Evolutionary conservation across 2,888 invertebrate species (phyloP).

Genomic region (Nasonovia ribisnigri): DNA sequence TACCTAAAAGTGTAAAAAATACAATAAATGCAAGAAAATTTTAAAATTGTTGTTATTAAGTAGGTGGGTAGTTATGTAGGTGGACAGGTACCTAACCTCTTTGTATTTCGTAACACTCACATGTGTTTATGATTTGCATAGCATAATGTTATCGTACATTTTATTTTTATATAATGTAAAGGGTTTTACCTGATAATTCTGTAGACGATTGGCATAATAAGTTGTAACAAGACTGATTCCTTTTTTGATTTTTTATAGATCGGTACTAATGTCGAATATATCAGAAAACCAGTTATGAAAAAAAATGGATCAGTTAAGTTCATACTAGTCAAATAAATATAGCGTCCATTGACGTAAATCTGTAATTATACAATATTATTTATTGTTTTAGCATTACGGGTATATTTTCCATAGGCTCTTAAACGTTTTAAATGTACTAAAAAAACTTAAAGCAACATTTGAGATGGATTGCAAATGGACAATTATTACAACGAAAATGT

Average conservation of each 20-base stretch:
- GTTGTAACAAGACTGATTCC: neutral
- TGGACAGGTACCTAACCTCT: too few relatives aligned
- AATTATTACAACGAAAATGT: too few relatives aligned
- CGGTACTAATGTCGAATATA: neutral
- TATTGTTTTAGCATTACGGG: neutral
- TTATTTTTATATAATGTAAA: neutral
- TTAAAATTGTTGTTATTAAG: too few relatives aligned
- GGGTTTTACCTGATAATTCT: slow-evolving; percentile 1
- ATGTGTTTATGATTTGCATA: neutral
- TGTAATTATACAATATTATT: neutral
- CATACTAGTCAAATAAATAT: neutral
- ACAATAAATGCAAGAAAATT: too few relatives aligned
- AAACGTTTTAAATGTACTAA: neutral
- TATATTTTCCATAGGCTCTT: neutral
- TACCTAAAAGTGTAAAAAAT: too few relatives aligned
- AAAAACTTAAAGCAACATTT: neutral
- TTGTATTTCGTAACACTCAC: neutral
- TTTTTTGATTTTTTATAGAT: neutral
- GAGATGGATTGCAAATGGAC: neutral
- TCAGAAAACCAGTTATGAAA: slow-evolving; percentile 6
- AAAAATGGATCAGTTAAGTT: slow-evolving; percentile 28
- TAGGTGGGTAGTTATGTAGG: too few relatives aligned
- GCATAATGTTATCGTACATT: neutral
- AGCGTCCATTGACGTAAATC: neutral
- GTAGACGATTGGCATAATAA: neutral